Base-by-base conservation (phyloP, 23 tunicate genomes). In the Ciona savignyi region DNA sequence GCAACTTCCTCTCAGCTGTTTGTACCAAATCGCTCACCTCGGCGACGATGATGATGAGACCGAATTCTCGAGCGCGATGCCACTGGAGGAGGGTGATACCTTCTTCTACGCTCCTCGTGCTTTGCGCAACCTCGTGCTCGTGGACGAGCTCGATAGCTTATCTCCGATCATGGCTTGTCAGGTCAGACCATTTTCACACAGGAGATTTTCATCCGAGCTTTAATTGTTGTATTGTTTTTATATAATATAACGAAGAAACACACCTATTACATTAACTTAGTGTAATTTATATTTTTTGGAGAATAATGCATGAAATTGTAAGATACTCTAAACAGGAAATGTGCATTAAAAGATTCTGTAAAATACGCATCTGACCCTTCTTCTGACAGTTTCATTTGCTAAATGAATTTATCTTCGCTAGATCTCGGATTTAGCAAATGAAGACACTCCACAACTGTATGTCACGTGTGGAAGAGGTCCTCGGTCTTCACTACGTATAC, bases 11-110 rank as follows among this genome's bases (percentile, higher is more conserved):
- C 22, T 34, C 48, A 89, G 96, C 62, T 80, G 85, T 70, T 60
- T 94, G 11, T 94, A 87, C 75, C 99, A 94, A 79, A 94, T 94
- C 56, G 94, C 99, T 33, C 99, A 87, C 74, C 86, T 94, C 28
- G 99, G 99, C 3, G 99, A 94, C 78, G 99, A 94, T 71, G 99
- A 94, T 66, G 99, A 85, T 51, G 99, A 94, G 61, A 85, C 95
- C 1, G 99, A 94, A 49, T 94, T 94, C 74, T 82, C 95, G 0
- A 81, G 89, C 32, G 90, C 95, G 6, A 87, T 86, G 86, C 89
- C 89, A 26, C 51, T 94, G 31, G 95, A 83, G 63, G 99, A 94
- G 32, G 99, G 99, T 1, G 99, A 94, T 62, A 94, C 99, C 9
- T 94, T 94, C 63, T 94, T 94, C 60, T 94, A 86, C 66, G 89